A percentile compares a stretch with the other conserved stretches of the same genome.
These are phyloP conservation scores for Phylloscopus collybita DNA, from an alignment of 2,797 vertebrate species.

Conservation along the genomic window DNA sequence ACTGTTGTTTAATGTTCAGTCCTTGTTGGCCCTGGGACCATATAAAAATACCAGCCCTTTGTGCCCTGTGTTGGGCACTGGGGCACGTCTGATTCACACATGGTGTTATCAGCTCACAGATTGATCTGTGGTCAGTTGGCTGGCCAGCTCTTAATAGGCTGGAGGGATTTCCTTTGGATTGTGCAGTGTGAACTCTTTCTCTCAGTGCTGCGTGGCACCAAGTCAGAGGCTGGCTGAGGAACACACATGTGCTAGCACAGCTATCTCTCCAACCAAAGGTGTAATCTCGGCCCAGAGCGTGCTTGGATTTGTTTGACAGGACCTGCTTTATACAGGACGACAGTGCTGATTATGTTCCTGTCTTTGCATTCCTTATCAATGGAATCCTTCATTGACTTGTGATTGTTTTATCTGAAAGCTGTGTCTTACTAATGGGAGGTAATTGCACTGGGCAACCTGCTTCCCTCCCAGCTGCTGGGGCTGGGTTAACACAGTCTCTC, in stretches of 20 bases:
- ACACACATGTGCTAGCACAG: neutral
- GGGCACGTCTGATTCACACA: neutral
- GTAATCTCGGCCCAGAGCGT: accelerated
- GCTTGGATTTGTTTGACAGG: neutral
- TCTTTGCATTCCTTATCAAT: neutral
- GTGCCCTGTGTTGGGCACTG: accelerated
- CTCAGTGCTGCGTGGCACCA: neutral
- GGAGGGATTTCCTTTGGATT: neutral
- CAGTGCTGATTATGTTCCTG: neutral
- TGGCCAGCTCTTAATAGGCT: neutral
- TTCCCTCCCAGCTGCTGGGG: neutral
- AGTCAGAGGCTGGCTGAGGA: neutral
- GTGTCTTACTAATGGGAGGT: neutral
- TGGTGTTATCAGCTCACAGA: neutral
- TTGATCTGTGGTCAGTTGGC: neutral
- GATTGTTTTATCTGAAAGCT: neutral
- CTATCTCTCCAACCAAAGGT: neutral
- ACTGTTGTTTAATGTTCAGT: neutral
- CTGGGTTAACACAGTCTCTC: accelerated
- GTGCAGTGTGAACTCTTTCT: neutral
- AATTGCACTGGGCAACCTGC: neutral
- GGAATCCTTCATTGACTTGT: neutral
- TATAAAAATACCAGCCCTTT: neutral
- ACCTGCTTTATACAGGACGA: neutral
- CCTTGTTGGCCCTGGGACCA: neutral